Evolutionary conservation across 2,113 vertebrate genomes (phyloP), one percentile per base, ranked within the genome.

Genomic region (Bothrops jararaca): DNA sequence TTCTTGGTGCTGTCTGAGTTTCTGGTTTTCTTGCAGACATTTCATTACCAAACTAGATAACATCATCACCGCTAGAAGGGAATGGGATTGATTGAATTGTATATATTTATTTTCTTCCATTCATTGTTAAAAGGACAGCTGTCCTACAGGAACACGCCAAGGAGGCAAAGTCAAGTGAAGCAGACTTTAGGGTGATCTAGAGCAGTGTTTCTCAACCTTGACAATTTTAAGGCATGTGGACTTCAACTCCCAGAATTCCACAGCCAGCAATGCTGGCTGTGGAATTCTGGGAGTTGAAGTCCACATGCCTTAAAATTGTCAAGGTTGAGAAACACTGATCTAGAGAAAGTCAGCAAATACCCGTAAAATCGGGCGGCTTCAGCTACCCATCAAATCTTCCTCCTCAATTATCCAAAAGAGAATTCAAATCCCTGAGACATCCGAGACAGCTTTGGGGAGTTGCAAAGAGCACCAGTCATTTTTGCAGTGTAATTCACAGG

Each of bases 321-420:
- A n/a, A n/a, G n/a, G n/a, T n/a, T n/a, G n/a, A n/a, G n/a, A n/a
- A n/a, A n/a, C n/a, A n/a, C n/a, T 53, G 5, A 88, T 86, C 89
- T 87, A 15, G 80, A 91, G 80, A 48, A 58, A 86, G 93, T 93
- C 89, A 89, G 52, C 48, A 95, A 89, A 52, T 93, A 95, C 4
- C 34, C 90, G 94, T 94, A 92, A 95, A 95, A 91, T 95, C 58
- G 94, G 92, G 93, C 93, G 95, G 95, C 56, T 92, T 96, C 64
- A 57, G 92, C 95, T 95, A 95, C 93, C 94, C 90, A 92, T 42
- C 88, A 85, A 89, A 93, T 91, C 94, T 96, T 64, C 50, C 87
- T 95, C 93, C 96, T 97, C 92, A 96, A 98, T 98, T 97, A 98
- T 98, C 99, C 96, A 98, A 98, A 57, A 96, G 22, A 92, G 90